Percentiles rank a stretch among this genome's conserved stretches.
These are phyloP conservation scores for Helicoverpa zea DNA, from an alignment of 1,140 invertebrate species.

Conservation along the genomic window DNA sequence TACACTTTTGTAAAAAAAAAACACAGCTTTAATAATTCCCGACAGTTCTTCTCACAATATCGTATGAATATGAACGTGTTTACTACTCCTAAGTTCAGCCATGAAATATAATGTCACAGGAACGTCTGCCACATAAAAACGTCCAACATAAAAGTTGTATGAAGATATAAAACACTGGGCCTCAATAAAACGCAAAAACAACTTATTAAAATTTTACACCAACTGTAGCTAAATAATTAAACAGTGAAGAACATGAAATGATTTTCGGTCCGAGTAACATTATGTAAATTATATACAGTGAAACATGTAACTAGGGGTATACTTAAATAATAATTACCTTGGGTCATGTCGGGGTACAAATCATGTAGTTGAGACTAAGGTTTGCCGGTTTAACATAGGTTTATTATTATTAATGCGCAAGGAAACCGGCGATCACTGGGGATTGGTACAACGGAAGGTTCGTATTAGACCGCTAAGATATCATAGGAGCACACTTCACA, in stretches of 20 bases:
- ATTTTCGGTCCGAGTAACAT: slow-evolving; percentile 47
- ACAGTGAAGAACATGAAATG: slow-evolving; percentile 50
- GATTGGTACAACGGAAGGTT: slow-evolving; percentile 46
- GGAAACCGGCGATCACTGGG: slow-evolving; percentile 49
- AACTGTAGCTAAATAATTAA: slow-evolving; percentile 46
- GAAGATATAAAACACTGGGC: slow-evolving; percentile 38
- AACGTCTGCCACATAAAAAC: slow-evolving; percentile 27
- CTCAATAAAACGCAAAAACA: slow-evolving; percentile 44
- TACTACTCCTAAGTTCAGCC: slow-evolving; percentile 2
- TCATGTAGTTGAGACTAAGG: slow-evolving; percentile 35
- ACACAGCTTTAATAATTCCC: not conserved
- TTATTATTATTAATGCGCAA: slow-evolving; percentile 54
- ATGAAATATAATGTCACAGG: slow-evolving; percentile 28
- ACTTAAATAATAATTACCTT: slow-evolving; percentile 51
- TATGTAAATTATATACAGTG: slow-evolving; percentile 48
- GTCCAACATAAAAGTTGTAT: slow-evolving; percentile 33
- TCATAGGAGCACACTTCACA: slow-evolving; percentile 39
- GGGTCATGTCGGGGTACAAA: slow-evolving; percentile 46
- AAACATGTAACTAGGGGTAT: slow-evolving; percentile 43
- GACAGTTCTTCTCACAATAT: not conserved
- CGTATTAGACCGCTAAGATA: slow-evolving; percentile 48
- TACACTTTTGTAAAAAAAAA: slow-evolving; percentile 1
- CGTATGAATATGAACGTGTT: not conserved
- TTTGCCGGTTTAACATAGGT: slow-evolving; percentile 47
- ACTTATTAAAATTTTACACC: slow-evolving; percentile 49